A percentile compares a stretch with the other conserved stretches of the same genome.
phyloP scores from a whole-genome alignment of 1,140 invertebrate species.

The Euwallacea fornicatus region DNA sequence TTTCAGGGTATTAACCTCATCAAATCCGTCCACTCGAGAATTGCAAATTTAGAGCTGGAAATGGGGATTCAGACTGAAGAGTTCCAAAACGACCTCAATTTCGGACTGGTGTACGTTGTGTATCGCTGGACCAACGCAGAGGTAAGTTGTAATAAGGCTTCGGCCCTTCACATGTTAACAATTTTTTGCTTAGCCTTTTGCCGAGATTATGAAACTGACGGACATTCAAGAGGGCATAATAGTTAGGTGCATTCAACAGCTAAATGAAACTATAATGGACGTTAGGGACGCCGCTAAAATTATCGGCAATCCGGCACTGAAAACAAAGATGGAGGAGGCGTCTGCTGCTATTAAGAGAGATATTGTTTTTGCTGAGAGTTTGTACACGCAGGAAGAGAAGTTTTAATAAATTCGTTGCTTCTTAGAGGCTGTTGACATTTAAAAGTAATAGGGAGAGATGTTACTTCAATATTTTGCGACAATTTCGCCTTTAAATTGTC shows the following conservation, averaged over 20 bases:
- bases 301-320: slow-evolving; percentile 88
- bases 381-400: slow-evolving; percentile 74
- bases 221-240: slow-evolving; percentile 98
- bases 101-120: slow-evolving; percentile 89
- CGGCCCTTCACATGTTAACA: background rate
- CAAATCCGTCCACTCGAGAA: slow-evolving; percentile 54
- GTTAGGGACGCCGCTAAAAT: slow-evolving; percentile 90
- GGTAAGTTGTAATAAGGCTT: slow-evolving; percentile 53
- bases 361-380: slow-evolving; percentile 96
- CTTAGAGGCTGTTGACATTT: no score
- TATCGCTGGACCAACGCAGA: slow-evolving; percentile 94
- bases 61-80: slow-evolving; percentile 59
- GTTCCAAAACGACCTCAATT: slow-evolving; percentile 74
- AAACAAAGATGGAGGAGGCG: slow-evolving; percentile 94
- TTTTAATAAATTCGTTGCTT: background rate
- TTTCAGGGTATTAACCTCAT: slow-evolving; percentile 61
- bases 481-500: no score
- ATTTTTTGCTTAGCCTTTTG: slow-evolving; percentile 70
- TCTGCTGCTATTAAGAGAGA: slow-evolving; percentile 92
- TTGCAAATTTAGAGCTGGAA: slow-evolving; percentile 55
- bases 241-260: slow-evolving; percentile 93
- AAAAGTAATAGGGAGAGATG: no score
- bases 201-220: slow-evolving; percentile 89
- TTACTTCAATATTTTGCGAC: no score
- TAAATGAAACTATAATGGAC: slow-evolving; percentile 91